These are phyloP conservation scores for Thymelicus acteon DNA, from an alignment of 2,888 invertebrate species.

Conservation along the genomic window DNA sequence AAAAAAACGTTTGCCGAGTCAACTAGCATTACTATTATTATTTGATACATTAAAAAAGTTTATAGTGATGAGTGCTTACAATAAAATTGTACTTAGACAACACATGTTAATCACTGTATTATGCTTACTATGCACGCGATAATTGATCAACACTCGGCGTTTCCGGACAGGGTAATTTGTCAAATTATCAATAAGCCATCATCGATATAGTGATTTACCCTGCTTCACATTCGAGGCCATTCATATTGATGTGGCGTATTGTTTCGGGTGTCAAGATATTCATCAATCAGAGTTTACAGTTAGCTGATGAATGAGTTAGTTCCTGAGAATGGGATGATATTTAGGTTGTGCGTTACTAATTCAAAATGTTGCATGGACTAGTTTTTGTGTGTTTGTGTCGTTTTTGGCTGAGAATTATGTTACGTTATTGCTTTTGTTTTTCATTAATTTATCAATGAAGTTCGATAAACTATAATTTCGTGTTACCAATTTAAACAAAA, in stretches of 20 bases:
- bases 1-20: no score
- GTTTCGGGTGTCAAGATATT: constrained; percentile 68
- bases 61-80: no score
- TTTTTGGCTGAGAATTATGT: constrained; percentile 13
- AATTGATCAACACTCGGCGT: constrained; percentile 34
- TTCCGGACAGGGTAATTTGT: constrained; percentile 29
- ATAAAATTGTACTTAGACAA: neutral
- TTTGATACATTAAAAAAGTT: no score
- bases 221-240: constrained; percentile 37
- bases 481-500: constrained; percentile 5
- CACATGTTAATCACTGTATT: neutral
- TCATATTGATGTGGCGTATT: constrained; percentile 64
- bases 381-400: constrained; percentile 10
- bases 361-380: neutral
- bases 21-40: no score
- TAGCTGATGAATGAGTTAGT: constrained; percentile 43
- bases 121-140: neutral
- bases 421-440: constrained; percentile 1
- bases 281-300: constrained; percentile 72
- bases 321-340: constrained; percentile 32
- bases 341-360: constrained; percentile 34
- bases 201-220: constrained; percentile 34
- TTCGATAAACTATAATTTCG: neutral
- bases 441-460: neutral
- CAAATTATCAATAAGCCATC: constrained; percentile 39